Base-by-base conservation (phyloP, 1,140 invertebrate genomes). In the Macrobrachium rosenbergii region DNA sequence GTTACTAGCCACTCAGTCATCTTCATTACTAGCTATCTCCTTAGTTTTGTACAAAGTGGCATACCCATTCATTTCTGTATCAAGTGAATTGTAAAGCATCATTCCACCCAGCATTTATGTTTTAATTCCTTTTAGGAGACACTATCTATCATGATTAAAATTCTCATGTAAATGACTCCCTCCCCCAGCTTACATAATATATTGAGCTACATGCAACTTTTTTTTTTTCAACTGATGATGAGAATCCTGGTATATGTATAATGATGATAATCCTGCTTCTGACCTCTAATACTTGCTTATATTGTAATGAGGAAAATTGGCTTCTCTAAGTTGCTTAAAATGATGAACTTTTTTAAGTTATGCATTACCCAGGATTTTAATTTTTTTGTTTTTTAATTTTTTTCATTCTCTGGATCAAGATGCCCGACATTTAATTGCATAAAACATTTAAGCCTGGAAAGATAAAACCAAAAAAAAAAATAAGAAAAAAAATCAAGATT, bases 131-230 rank as follows among this genome's bases (percentile, higher is more conserved):
- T 37, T 23, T 87, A 87, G 85, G 85, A 59, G 21, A 87, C 77
- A 87, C 85, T 86, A 82, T 82, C 78, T 87, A 19, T 87, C 79
- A 86, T 79, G 76, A 21, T 64, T 63, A 63, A 87, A 87, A 87
- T 79, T 72, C 52, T 78, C 76, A 67, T 85, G 78, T 87, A 87
- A 87, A 87, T 28, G 75, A 87, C 78, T 87, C 81, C 85, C 52
- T 52, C 52, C 52, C 52, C 85, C 78, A 80, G 85, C 85, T 87
- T 87, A 87, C 78, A 81, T 87, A 87, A 87, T 87, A 87, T 81
- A 87, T 87, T 87, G 58, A 87, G 85, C 85, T 87, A 87, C 69
- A 82, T 87, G 76, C 76, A 87, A 87, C 78, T 86, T 87, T 23
- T 79, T 52, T 52, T 10, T 52, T 52, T 52, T 52, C 12, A 87